These are phyloP conservation scores for Sorex maritimensis DNA, from an alignment of 2,797 vertebrate genomes.

Conservation along the genomic window DNA sequence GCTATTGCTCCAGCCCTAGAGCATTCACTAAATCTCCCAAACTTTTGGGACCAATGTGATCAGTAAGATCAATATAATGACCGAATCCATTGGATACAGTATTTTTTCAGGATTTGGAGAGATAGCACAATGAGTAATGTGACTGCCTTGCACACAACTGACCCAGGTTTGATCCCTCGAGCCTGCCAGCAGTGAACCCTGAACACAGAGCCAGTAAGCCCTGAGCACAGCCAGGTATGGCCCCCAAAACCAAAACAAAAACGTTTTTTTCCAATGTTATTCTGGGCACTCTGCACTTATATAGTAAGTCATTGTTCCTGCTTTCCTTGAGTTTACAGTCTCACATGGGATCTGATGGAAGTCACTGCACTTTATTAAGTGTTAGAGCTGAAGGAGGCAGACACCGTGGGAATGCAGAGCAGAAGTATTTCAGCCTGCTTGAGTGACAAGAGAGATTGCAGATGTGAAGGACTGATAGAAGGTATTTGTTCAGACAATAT, in stretches of 20 bases:
- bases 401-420: slow-evolving; percentile 25
- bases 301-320: slow-evolving; percentile 6
- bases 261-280: slow-evolving; percentile 11
- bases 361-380: slow-evolving; percentile 27
- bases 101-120: too few relatives aligned
- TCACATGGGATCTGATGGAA: background rate
- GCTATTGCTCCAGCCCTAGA: too few relatives aligned
- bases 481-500: background rate
- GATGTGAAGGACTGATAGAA: slow-evolving; percentile 27
- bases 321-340: slow-evolving; percentile 44
- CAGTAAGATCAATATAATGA: slow-evolving; percentile 22
- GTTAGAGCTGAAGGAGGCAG: slow-evolving; percentile 28
- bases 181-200: too few relatives aligned
- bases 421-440: slow-evolving; percentile 29
- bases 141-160: too few relatives aligned
- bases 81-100: slow-evolving; percentile 1
- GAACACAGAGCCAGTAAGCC: too few relatives aligned
- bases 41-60: slow-evolving; percentile 1
- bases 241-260: background rate
- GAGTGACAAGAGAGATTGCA: slow-evolving; percentile 63
- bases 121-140: too few relatives aligned
- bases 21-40: slow-evolving; percentile 41
- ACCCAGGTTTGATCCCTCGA: too few relatives aligned
- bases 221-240: too few relatives aligned
- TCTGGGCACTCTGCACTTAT: background rate